A percentile compares a stretch with the other conserved stretches of the same genome.
phyloP scores from a whole-genome alignment of 2,888 invertebrate species.

The Aphelenchoides bicaudatus region DNA sequence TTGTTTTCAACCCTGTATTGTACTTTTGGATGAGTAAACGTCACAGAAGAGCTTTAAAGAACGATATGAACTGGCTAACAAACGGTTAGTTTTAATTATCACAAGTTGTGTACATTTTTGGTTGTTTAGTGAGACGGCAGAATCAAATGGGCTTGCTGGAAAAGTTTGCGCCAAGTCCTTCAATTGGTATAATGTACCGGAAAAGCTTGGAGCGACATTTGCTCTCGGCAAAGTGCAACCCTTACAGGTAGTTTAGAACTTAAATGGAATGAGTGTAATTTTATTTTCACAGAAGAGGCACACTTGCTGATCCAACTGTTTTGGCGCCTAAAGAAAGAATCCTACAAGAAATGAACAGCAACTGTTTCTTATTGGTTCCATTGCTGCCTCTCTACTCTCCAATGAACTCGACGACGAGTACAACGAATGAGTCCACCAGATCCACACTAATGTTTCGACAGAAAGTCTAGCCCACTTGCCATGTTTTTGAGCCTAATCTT shows the following conservation, averaged over 20 bases:
- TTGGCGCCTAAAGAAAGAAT: slow-evolving; percentile 47
- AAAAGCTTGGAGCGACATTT: slow-evolving; percentile 55
- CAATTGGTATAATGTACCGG: slow-evolving; percentile 53
- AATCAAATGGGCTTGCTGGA: slow-evolving; percentile 43
- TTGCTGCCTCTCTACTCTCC: slow-evolving; percentile 54
- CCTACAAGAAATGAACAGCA: slow-evolving; percentile 52
- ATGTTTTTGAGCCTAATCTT: too few relatives aligned
- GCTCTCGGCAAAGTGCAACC: slow-evolving; percentile 34
- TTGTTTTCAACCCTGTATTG: slow-evolving; percentile 58
- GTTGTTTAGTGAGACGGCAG: too few relatives aligned
- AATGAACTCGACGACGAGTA: not conserved
- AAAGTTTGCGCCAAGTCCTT: slow-evolving; percentile 55
- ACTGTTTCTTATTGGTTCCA: slow-evolving; percentile 58
- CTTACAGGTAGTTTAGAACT: slow-evolving; percentile 30
- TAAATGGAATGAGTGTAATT: not conserved
- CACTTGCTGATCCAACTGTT: slow-evolving; percentile 60
- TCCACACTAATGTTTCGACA: slow-evolving; percentile 18
- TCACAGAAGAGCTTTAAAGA: slow-evolving; percentile 56
- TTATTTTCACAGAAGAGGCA: slow-evolving; percentile 45
- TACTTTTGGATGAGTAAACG: slow-evolving; percentile 61
- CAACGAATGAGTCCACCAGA: not conserved
- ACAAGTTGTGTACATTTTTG: too few relatives aligned
- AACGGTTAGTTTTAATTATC: too few relatives aligned
- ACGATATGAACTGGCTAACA: slow-evolving; percentile 60
- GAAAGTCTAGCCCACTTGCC: slow-evolving; percentile 4